A percentile compares a stretch with the other conserved stretches of the same genome.
phyloP scores from a whole-genome alignment of 1,140 invertebrate genomes.

The Nebria ingens region DNA sequence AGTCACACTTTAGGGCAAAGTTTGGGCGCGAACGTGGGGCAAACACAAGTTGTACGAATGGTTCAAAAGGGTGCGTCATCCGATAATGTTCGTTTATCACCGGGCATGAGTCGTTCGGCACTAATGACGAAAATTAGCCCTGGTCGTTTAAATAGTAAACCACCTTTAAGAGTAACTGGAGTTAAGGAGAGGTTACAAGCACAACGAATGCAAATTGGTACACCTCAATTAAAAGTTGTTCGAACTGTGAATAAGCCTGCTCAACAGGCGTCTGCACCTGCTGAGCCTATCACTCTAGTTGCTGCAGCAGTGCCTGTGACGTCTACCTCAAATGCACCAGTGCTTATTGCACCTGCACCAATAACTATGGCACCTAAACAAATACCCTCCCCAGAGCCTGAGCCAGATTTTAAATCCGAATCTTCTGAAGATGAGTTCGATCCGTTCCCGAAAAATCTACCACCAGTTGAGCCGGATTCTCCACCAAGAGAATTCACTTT shows the following conservation, averaged over 20 bases:
- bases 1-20: too few relatives aligned
- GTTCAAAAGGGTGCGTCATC: background rate
- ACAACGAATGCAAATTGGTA: slow-evolving; percentile 1
- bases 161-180: background rate
- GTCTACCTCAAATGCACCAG: background rate
- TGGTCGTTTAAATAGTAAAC: background rate
- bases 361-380: background rate
- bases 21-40: slow-evolving; percentile 30
- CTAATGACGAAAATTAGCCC: background rate
- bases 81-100: background rate
- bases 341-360: background rate
- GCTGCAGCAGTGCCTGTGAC: background rate
- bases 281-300: background rate
- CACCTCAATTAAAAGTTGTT: background rate
- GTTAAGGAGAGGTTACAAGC: background rate
- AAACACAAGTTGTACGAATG: slow-evolving; percentile 30
- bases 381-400: background rate
- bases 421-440: slow-evolving; percentile 47
- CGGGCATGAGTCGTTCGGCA: background rate
- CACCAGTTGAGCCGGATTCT: slow-evolving; percentile 48
- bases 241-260: too few relatives aligned
- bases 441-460: slow-evolving; percentile 46
- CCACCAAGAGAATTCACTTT: slow-evolving; percentile 55
- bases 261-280: background rate
- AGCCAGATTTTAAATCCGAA: slow-evolving; percentile 31